Evolutionary conservation across 1,140 invertebrate genomes (phyloP), one percentile per base, ranked within the genome.

Genomic region (Leptopilina boulardi): DNA sequence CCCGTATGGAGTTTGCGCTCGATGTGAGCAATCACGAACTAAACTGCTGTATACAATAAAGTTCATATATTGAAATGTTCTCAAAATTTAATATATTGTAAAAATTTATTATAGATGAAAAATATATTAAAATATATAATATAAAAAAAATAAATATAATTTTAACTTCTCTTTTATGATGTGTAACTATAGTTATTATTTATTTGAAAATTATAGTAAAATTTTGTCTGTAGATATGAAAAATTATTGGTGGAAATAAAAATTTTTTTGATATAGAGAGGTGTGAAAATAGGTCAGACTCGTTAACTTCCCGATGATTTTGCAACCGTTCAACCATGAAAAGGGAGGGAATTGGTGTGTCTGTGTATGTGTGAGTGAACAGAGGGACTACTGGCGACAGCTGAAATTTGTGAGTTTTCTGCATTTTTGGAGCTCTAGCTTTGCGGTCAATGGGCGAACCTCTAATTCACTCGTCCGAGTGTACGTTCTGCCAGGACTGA

Each of bases 221-320:
- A n/a, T n/a, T n/a, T n/a, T n/a, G n/a, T n/a, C n/a, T n/a, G n/a
- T n/a, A n/a, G n/a, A n/a, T n/a, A n/a, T n/a, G n/a, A n/a, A n/a
- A n/a, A n/a, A 8, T 38, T 38, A 8, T 38, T 38, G 34, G 0
- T 38, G 5, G 0, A 38, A 38, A 38, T 38, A 38, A 38, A 38
- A 38, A n/a, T n/a, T n/a, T n/a, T n/a, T 38, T 38, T 38, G 34
- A 0, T 41, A 81, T 75, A 70, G 59, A 75, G 54, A 71, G 76
- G 76, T 54, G 34, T 38, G 34, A 38, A 38, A 84, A 72, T 88
- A 54, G 87, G 86, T 88, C 84, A 85, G 77, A 74, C 80, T 86
- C 82, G 83, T 87, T 87, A 86, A 79, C 79, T 83, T 79, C 80
- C 71, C 71, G 77, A 84, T 83, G 83, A 74, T 72, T 80, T 77